Evolutionary conservation across 2,797 vertebrate genomes (phyloP), one percentile per base, ranked within the genome.

Genomic region (Muscicapa comitata): DNA sequence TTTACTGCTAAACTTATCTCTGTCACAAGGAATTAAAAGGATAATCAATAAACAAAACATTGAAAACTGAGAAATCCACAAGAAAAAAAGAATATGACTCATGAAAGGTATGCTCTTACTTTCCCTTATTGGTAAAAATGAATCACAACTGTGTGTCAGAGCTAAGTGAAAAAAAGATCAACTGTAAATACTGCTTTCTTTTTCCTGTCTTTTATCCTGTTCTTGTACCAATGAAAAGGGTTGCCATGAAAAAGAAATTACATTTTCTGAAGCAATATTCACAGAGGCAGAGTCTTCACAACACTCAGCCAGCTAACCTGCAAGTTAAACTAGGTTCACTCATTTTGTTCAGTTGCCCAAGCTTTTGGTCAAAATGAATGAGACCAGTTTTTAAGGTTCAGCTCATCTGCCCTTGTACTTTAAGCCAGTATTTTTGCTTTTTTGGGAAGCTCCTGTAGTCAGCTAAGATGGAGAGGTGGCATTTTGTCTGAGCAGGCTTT

Each of bases 41-140:
- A 92, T 79, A 95, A 95, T 75, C 79, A 95, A 95, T 91, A 97
- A 94, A 94, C 59, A 97, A 93, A 93, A 84, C 82, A 72, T n/a
- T 94, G 71, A 94, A 97, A 95, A 91, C 80, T 82, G 94, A 96
- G 86, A 95, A 97, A 94, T 97, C 94, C 92, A 96, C 94, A 96
- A 96, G 81, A 97, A 86, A 80, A 96, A 96, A 97, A 89, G 47
- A 95, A 48, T 92, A 87, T 97, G 97, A 98, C 92, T 98, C 96
- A 97, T 81, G 71, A 96, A 91, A 97, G 79, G 76, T 93, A 70
- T 97, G 89, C 65, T 95, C 68, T 88, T 96, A 90, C 43, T 97
- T 97, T 97, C 71, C 85, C 86, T 93, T 94, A 7, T 43, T 96
- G 97, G 97, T 92, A 91, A 96, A 96, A 97, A 97, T 97, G 97